Evolutionary conservation across 2,113 vertebrate genomes (phyloP), one percentile per base, ranked within the genome.

Genomic region (Nothocercus nigrocapillus): DNA sequence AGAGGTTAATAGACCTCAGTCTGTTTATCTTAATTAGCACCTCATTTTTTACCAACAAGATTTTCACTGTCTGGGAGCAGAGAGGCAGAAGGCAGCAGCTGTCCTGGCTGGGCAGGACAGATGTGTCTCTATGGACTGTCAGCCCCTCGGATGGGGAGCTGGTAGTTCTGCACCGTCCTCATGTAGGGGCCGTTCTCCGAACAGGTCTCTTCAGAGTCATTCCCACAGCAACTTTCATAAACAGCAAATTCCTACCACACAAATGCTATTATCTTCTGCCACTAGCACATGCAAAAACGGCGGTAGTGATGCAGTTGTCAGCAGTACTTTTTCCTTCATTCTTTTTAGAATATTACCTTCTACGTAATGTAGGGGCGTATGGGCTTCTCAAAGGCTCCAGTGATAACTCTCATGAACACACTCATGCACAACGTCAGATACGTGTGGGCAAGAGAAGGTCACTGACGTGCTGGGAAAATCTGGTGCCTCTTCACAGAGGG

Each of bases 381-480:
- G 28, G 77, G 88, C 68, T 94, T 90, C 90, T 81, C 42, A 88
- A 92, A 74, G 61, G 42, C 76, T 90, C 28, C 56, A 17, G 36
- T 56, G 76, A 51, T 70, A 90, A 53, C 49, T 80, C 20, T 79
- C 4, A 17, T 28, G 24, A 81, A 19, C 44, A 64, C 28, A 68
- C 38, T 85, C 44, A 16, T 5, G 18, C 0, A 9, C 40, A 86
- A 54, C 24, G 56, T 63, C 6, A 86, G 56, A 77, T 58, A 75
- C 0, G 0, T 59, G 56, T 63, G 82, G 67, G 68, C 64, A 94
- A 89, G 40, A 81, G 36, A 54, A 88, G 64, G 30, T 93, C 85
- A 78, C 51, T 51, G 76, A 88, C 18, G 14, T 42, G n/a, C 54
- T 94, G 80, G n/a, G 88, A 92, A 96, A 93, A 93, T 83, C 54